Conservation (phyloP, 1,140 invertebrate genomes). For the Colletes latitarsis region DNA sequence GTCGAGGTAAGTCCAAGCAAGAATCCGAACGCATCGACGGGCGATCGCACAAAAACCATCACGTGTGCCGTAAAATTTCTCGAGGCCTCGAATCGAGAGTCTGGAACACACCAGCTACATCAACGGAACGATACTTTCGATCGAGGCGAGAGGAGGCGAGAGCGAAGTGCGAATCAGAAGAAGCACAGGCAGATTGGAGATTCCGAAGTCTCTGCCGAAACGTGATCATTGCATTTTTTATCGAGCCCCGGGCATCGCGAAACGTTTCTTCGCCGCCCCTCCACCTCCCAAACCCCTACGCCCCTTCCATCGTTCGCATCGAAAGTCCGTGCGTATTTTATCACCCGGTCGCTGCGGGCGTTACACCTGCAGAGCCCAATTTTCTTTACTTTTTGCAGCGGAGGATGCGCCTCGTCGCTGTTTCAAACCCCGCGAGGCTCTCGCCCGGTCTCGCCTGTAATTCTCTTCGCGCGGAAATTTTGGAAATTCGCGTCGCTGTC, state of each 20-base stretch:
- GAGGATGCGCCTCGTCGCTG: slow-evolving; percentile 8
- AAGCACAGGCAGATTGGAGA: slow-evolving; percentile 52
- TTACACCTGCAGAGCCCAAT: slow-evolving; percentile 70
- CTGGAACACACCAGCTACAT: background rate
- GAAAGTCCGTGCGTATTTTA: slow-evolving; percentile 67
- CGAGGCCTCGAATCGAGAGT: background rate
- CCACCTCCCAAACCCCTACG: background rate
- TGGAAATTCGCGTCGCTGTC: background rate
- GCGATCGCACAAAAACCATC: too few relatives aligned
- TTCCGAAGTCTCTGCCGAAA: slow-evolving; percentile 66
- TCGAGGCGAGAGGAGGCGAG: background rate
- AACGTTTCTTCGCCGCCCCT: slow-evolving; percentile 31
- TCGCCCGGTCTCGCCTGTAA: slow-evolving; percentile 12
- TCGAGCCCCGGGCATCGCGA: slow-evolving; percentile 60
- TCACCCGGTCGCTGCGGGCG: slow-evolving; percentile 68
- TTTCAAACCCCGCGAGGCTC: slow-evolving; percentile 11
- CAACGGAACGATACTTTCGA: background rate
- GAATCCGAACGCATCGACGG: too few relatives aligned
- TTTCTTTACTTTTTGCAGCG: slow-evolving; percentile 49
- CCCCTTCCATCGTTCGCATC: slow-evolving; percentile 27
- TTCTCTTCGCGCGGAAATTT: background rate
- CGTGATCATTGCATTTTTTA: slow-evolving; percentile 68
- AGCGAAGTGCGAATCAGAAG: slow-evolving; percentile 43
- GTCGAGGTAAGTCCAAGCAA: too few relatives aligned
- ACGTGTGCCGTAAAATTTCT: background rate